phyloP scores from a whole-genome alignment of 1,140 invertebrate species.

The Brachionus plicatilis region DNA sequence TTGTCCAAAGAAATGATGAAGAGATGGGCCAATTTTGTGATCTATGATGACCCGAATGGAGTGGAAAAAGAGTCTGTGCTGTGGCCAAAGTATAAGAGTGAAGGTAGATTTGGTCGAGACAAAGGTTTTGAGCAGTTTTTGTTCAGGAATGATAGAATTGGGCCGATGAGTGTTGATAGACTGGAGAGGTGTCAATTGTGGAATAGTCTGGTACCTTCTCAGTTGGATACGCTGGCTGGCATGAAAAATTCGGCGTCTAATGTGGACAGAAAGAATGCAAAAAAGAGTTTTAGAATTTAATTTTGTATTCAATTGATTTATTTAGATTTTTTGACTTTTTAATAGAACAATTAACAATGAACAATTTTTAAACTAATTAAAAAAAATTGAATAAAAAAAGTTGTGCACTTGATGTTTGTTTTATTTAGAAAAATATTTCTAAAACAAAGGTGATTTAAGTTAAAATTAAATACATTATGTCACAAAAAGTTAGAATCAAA shows the following conservation, averaged over 20 bases:
- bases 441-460: too few species aligned
- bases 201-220: neutral
- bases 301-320: too few species aligned
- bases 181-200: neutral
- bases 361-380: too few species aligned
- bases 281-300: too few species aligned
- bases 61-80: neutral
- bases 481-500: too few species aligned
- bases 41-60: neutral
- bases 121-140: neutral
- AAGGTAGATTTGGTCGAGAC: neutral
- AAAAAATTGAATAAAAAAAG: too few species aligned
- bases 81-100: neutral
- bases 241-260: neutral
- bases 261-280: neutral
- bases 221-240: neutral
- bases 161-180: neutral
- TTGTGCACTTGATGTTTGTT: too few species aligned
- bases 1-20: constrained; percentile 1
- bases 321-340: too few species aligned
- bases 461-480: too few species aligned
- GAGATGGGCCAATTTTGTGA: constrained; percentile 14
- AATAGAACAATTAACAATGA: too few species aligned
- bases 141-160: neutral
- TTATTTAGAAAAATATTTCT: too few species aligned